Evolutionary conservation across 2,797 vertebrate species (phyloP), one percentile per base, ranked within the genome.

Genomic region (Falco peregrinus): DNA sequence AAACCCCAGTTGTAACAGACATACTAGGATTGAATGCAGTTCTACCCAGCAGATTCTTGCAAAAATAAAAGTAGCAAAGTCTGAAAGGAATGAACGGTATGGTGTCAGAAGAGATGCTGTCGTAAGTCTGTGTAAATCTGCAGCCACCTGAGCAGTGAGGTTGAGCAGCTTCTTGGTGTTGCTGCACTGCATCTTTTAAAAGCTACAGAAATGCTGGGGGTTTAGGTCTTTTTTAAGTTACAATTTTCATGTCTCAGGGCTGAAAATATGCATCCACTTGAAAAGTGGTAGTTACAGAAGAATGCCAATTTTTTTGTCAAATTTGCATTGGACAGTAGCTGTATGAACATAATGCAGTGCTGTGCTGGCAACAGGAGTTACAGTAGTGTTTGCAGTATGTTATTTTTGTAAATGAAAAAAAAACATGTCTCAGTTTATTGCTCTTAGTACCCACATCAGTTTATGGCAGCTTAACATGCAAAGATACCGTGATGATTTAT

Each of bases 1-100:
- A 95, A 97, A 95, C 4, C 82, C 39, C 92, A 87, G 24, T 96
- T 96, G 74, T 96, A 94, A 90, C 92, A 89, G 91, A 65, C 73
- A 37, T 22, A 43, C 50, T 79, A 37, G 80, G 51, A 20, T 67
- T 43, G 13, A 95, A 89, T 89, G 77, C 53, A 94, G 65, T 82
- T 96, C 82, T 51, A 84, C 81, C 77, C 81, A 92, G 75, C 69
- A 64, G 80, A 85, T 95, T 95, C 76, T 84, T 96, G 39, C 64
- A 76, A 84, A 90, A 96, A 94, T 73, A 79, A 93, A 92, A 94
- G 80, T 84, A 80, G 39, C 53, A 56, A 92, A 86, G 33, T 60
- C 93, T 91, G 57, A 95, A 93, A 94, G 63, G 60, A 91, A 54
- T 93, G 87, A 92, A 67, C 15, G 64, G 47, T 70, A n/a, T 75